Percentiles rank a stretch among this genome's conserved stretches.
phyloP scores from a whole-genome alignment of 2,113 vertebrate genomes.

The Heterochromis multidens region DNA sequence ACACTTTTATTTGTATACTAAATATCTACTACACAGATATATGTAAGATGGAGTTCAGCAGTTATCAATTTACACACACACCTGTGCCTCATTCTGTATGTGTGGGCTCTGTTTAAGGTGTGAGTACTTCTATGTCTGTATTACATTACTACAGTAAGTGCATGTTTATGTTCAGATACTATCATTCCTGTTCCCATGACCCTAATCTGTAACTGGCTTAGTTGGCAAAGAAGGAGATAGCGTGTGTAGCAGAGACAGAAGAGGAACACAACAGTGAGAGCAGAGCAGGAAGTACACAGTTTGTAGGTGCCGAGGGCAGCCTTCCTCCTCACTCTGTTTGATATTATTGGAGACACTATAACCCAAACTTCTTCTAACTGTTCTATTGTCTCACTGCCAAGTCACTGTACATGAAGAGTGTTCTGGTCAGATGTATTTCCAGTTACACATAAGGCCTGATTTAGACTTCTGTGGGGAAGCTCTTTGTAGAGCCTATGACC shows the following conservation, averaged over 20 bases:
- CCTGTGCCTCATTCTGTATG: background rate
- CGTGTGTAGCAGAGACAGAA: background rate
- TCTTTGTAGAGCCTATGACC: background rate
- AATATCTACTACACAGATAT: background rate
- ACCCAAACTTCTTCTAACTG: background rate
- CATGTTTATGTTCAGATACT: background rate
- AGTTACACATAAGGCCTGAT: background rate
- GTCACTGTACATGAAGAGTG: background rate
- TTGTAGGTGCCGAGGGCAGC: constrained; percentile 10
- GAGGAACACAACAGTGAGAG: background rate
- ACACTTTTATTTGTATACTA: background rate
- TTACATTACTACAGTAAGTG: background rate
- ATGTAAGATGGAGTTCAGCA: background rate
- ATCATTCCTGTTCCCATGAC: constrained; percentile 23
- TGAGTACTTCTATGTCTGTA: background rate
- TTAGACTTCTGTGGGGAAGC: background rate
- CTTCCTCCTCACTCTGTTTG: background rate
- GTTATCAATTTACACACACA: background rate
- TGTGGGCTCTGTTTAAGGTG: background rate
- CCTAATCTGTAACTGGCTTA: constrained; percentile 52
- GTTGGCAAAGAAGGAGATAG: background rate
- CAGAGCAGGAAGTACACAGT: background rate
- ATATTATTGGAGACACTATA: background rate
- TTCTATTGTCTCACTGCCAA: background rate
- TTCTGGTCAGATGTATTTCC: background rate